Evolutionary conservation across 2,797 vertebrate genomes (phyloP), one percentile per base, ranked within the genome.

Genomic region (Syncerus caffer): DNA sequence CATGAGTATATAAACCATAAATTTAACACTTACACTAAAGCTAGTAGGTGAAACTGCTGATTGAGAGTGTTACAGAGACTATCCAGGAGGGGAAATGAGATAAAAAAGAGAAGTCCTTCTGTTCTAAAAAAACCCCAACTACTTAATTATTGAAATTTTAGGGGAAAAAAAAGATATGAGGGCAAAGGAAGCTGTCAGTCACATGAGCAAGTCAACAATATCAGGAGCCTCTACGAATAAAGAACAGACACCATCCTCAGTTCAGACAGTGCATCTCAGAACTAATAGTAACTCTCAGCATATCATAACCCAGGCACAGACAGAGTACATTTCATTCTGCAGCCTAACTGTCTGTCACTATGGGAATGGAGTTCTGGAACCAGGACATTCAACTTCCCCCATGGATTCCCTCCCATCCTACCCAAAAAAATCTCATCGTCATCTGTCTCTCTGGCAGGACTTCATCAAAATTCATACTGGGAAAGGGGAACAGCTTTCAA

Each of bases 121-220:
- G 27, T 90, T 93, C 82, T 88, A 79, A 90, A 90, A 87, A 90
- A 45, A 11, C 2, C 58, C 42, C 95, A 97, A 91, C 53, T 78
- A 64, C 42, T 93, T 74, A 97, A 97, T 97, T 97, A 97, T 53
- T 96, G 42, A 95, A 97, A 85, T 47, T 71, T 57, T 71, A 8
- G 55, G 60, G 6, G 47, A 19, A 74, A 60, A 90, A 60, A 90
- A 91, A 90, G 53, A 60, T 34, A 47, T 14, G 60, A 85, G 47
- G 83, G 47, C 34, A n/a, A 76, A 82, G 29, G 42, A 90, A 95
- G 55, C 90, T 57, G 85, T 47, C 71, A 74, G 64, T 94, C 90
- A 86, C 25, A 2, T 1, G 50, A 89, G 16, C 38, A 76, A 91
- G 74, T 6, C 50, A 71, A 82, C 34, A 55, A 2, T 19, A 25